Evolutionary conservation across 2,888 invertebrate species (phyloP), one percentile per base, ranked within the genome.

Genomic region (Blastobasis lacticolella): DNA sequence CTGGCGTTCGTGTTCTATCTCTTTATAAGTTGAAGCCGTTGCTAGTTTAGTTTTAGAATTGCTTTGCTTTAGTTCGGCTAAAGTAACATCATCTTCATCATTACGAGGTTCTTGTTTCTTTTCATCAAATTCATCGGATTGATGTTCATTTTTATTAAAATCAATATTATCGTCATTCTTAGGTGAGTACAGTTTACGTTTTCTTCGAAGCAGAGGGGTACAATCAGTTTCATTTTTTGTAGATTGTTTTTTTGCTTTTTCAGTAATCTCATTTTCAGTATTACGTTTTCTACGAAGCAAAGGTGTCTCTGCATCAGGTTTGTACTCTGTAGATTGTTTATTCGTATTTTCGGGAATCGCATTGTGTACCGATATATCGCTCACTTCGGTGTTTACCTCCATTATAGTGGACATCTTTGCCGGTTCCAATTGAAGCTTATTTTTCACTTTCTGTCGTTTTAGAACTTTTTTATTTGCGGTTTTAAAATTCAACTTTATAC

Each of bases 141-240:
- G 4, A 49, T 36, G 23, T 42, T 45, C 4, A 49, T 43, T 5
- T 50, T 38, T 23, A 44, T 48, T 41, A n/a, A 37, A 23, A 36
- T 37, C 23, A 1, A 45, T 45, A 59, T 42, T 66, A 57, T 64
- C 54, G 50, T 70, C 75, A 47, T 75, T 67, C 68, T 81, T 82
- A 0, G 81, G 78, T 1, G 85, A 85, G 52, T 83, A 87, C 4
- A 87, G 65, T 60, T 85, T 86, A 10, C 85, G 76, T 62, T 78
- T 84, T 55, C 67, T 71, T 45, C 69, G 72, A 23, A 57, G 45
- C 10, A 55, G 46, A 4, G 62, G 66, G 5, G 56, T 59, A 49
- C 59, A 48, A 37, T 59, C 51, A 37, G 46, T 56, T 36, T 38
- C 52, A 9, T 38, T 42, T 37, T 43, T 41, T 40, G 41, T 41